Evolutionary conservation across 2,888 invertebrate genomes (phyloP).

Genomic region (Torymus auratus): DNA sequence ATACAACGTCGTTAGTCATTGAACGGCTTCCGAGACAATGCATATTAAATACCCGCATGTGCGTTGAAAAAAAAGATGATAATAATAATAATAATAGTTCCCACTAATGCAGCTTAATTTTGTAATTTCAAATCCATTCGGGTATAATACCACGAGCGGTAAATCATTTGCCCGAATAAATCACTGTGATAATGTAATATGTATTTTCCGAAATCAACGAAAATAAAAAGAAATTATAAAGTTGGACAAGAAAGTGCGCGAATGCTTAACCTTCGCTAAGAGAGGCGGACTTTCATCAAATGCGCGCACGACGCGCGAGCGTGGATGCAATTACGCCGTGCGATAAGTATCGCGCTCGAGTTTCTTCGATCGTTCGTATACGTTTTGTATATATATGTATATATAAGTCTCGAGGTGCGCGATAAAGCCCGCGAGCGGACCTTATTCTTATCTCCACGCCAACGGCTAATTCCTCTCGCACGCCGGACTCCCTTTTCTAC

Average conservation of each 20-base stretch:
- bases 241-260: no score
- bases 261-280: no score
- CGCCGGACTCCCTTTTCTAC: slow-evolving; percentile 40
- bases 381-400: not conserved
- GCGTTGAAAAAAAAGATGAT: slow-evolving; percentile 18
- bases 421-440: slow-evolving; percentile 45
- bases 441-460: slow-evolving; percentile 52
- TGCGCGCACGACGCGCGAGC: slow-evolving; percentile 1
- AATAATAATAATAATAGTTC: no score
- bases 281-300: not conserved
- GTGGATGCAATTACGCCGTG: slow-evolving; percentile 45
- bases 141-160: no score
- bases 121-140: no score
- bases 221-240: no score
- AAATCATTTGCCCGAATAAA: no score
- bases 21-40: not conserved
- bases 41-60: slow-evolving; percentile 19
- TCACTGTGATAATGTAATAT: no score
- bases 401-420: not conserved
- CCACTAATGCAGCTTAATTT: no score
- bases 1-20: not conserved
- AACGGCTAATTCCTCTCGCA: slow-evolving; percentile 45
- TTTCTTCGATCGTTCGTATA: slow-evolving; percentile 33
- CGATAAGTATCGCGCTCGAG: slow-evolving; percentile 50
- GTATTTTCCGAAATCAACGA: no score